Conservation (phyloP, 2,888 invertebrate genomes). For the Athripsodes cinereus region DNA sequence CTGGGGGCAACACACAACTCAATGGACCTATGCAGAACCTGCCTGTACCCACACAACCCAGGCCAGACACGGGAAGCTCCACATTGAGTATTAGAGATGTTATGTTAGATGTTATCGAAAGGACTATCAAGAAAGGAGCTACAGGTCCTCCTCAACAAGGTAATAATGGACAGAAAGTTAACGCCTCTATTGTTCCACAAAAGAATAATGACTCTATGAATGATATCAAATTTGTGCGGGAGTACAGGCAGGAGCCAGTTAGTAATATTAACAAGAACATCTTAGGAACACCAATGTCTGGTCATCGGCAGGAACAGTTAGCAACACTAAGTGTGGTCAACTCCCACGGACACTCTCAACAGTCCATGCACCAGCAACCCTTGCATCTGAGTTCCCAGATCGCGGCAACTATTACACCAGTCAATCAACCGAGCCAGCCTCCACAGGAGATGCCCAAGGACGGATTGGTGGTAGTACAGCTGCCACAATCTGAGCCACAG, state of each 20-base stretch:
- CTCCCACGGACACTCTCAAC: slow-evolving; percentile 36
- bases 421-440: slow-evolving; percentile 33
- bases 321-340: slow-evolving; percentile 67
- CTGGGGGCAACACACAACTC: slow-evolving; percentile 27
- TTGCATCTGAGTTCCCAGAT: slow-evolving; percentile 47
- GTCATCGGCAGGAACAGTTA: slow-evolving; percentile 41
- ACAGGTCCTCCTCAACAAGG: slow-evolving; percentile 41
- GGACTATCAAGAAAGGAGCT: slow-evolving; percentile 64
- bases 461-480: slow-evolving; percentile 56
- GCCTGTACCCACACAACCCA: slow-evolving; percentile 31
- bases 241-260: slow-evolving; percentile 36
- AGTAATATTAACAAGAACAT: slow-evolving; percentile 23
- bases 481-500: slow-evolving; percentile 56
- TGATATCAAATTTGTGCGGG: slow-evolving; percentile 38
- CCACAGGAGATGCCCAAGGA: slow-evolving; percentile 53
- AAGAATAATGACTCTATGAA: slow-evolving; percentile 35
- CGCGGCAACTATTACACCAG: slow-evolving; percentile 64
- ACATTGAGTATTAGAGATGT: slow-evolving; percentile 76
- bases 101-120: slow-evolving; percentile 77
- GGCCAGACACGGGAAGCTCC: slow-evolving; percentile 36
- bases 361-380: slow-evolving; percentile 31
- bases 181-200: slow-evolving; percentile 31
- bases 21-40: slow-evolving; percentile 30
- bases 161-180: slow-evolving; percentile 22
- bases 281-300: slow-evolving; percentile 32